These are phyloP conservation scores for Anseranas semipalmata DNA, from an alignment of 2,113 vertebrate genomes.

Conservation along the genomic window DNA sequence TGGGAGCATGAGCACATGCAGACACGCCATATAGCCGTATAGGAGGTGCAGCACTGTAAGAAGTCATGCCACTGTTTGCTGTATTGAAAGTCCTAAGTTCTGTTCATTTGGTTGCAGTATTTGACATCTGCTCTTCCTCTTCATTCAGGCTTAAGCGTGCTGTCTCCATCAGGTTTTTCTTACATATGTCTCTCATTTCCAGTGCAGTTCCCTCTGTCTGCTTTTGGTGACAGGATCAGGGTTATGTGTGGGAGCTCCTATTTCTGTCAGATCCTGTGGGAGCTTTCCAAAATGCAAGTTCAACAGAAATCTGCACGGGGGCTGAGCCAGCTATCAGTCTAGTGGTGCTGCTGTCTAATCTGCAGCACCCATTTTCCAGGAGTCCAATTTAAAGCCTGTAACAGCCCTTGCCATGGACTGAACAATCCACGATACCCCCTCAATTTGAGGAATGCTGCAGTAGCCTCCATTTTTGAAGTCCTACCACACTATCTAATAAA, in stretches of 20 bases:
- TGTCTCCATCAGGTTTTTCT: not conserved
- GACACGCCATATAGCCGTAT: rapidly evolving
- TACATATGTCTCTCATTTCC: not conserved
- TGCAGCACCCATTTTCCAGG: not conserved
- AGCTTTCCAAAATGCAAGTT: not conserved
- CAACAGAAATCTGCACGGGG: not conserved
- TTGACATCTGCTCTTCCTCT: not conserved
- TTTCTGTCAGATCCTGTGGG: slow-evolving; percentile 4
- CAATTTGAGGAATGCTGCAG: not conserved
- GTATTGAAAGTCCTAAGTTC: not conserved
- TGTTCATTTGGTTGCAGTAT: not conserved
- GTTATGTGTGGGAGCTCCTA: not conserved
- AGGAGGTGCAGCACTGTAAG: not conserved
- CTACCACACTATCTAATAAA: not conserved
- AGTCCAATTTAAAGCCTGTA: not conserved
- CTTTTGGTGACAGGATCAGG: not conserved
- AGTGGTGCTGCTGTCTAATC: not conserved
- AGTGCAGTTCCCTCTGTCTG: not conserved
- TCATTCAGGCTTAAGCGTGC: not conserved
- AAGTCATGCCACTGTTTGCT: not conserved
- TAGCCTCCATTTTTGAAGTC: not conserved
- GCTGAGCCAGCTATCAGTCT: not conserved
- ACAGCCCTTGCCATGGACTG: not conserved
- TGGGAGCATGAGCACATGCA: not conserved
- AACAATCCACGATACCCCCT: not conserved